Conservation (phyloP, 1,140 invertebrate genomes). For the Solenopsis fugax region DNA sequence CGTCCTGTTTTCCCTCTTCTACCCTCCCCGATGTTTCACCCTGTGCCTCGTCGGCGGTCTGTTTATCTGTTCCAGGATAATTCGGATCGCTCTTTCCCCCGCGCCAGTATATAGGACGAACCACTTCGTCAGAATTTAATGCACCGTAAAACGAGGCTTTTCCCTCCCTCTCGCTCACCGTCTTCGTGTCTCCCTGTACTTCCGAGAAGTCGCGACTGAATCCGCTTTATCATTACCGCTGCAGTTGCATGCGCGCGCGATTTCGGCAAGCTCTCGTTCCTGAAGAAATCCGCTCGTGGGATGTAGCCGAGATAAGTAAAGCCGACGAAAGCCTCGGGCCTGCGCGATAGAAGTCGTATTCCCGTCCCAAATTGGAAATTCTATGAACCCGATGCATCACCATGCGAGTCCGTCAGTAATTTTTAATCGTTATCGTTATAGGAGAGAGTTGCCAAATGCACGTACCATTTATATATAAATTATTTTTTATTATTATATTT, state of each 20-base stretch:
- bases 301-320: slow-evolving; percentile 48
- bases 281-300: slow-evolving; percentile 51
- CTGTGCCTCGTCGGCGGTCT: slow-evolving; percentile 18
- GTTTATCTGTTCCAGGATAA: slow-evolving; percentile 60
- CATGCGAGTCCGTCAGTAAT: neutral
- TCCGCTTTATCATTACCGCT: slow-evolving; percentile 59
- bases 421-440: slow-evolving; percentile 5
- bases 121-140: slow-evolving; percentile 62
- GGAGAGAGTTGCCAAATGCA: too few relatives aligned
- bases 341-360: slow-evolving; percentile 31
- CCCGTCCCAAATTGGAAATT: neutral
- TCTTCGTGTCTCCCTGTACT: slow-evolving; percentile 19
- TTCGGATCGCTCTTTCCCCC: slow-evolving; percentile 28
- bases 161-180: neutral
- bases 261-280: slow-evolving; percentile 40
- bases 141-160: slow-evolving; percentile 58
- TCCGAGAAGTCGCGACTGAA: slow-evolving; percentile 50
- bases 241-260: slow-evolving; percentile 51
- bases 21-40: neutral
- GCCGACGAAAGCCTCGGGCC: slow-evolving; percentile 43
- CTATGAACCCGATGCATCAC: slow-evolving; percentile 5
- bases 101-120: slow-evolving; percentile 32
- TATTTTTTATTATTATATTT: too few relatives aligned
- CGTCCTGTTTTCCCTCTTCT: slow-evolving; percentile 3
- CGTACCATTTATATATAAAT: too few relatives aligned